phyloP scores from a whole-genome alignment of 1,140 invertebrate species.

The Aphaenogaster floridana region DNA sequence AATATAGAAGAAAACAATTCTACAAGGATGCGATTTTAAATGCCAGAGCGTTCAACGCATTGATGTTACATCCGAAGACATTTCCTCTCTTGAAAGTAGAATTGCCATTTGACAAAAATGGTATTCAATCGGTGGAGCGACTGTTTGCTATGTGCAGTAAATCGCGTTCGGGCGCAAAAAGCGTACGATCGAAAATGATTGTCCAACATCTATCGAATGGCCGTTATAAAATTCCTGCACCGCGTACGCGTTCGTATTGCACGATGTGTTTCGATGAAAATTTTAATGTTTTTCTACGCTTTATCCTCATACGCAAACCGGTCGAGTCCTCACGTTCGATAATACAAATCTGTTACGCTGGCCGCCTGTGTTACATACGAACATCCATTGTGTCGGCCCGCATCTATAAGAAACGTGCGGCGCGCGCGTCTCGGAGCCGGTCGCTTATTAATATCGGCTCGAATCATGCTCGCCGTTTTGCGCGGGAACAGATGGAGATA shows the following conservation, averaged over 20 bases:
- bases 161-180: slow-evolving; percentile 1
- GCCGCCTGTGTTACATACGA: background rate
- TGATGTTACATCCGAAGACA: background rate
- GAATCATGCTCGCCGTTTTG: slow-evolving; percentile 56
- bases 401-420: slow-evolving; percentile 4
- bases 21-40: background rate
- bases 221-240: slow-evolving; percentile 52
- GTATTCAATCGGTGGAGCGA: background rate
- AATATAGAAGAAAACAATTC: background rate
- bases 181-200: slow-evolving; percentile 46
- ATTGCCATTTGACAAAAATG: slow-evolving; percentile 27
- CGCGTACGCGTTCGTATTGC: slow-evolving; percentile 7
- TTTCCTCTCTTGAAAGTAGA: background rate
- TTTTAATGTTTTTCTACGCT: slow-evolving; percentile 44
- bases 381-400: slow-evolving; percentile 2
- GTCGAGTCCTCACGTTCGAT: slow-evolving; percentile 32
- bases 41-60: background rate
- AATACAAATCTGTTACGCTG: slow-evolving; percentile 62
- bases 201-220: slow-evolving; percentile 25
- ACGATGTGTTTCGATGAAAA: slow-evolving; percentile 48
- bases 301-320: background rate
- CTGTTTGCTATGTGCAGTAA: slow-evolving; percentile 20
- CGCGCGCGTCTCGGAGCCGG: slow-evolving; percentile 13
- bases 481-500: slow-evolving; percentile 80
- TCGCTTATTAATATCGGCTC: slow-evolving; percentile 69